Conservation (phyloP, 2,113 vertebrate genomes). For the Psettodes erumei region DNA sequence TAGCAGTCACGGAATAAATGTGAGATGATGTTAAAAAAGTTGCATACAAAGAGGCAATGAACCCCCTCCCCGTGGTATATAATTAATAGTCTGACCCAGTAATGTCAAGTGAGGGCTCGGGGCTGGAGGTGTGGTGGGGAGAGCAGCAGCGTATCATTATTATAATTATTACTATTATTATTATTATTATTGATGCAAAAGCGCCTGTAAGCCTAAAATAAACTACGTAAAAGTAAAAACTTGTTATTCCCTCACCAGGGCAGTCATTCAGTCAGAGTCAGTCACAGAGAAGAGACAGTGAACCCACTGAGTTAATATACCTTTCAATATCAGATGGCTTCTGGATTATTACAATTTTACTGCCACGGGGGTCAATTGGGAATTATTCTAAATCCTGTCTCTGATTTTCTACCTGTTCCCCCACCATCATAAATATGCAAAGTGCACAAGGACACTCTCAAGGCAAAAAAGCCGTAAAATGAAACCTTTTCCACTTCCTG, state of each 20-base stretch:
- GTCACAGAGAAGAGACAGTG: constrained; percentile 26
- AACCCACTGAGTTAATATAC: constrained; percentile 63
- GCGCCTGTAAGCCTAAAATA: constrained; percentile 2
- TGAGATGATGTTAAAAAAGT: constrained; percentile 54
- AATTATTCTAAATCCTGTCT: constrained; percentile 70
- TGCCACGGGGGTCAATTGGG: constrained; percentile 64
- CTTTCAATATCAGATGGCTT: constrained; percentile 62
- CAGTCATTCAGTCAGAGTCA: constrained; percentile 32
- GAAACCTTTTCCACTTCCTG: constrained; percentile 40
- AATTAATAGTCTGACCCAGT: constrained; percentile 73
- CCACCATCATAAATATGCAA: constrained; percentile 71
- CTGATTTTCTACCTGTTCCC: constrained; percentile 61
- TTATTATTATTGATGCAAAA: constrained; percentile 8
- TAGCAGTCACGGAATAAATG: constrained; percentile 26
- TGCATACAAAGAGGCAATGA: constrained; percentile 43
- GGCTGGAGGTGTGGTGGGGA: neutral
- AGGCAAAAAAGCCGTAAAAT: constrained; percentile 71
- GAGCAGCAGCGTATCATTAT: constrained; percentile 13
- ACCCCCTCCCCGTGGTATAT: constrained; percentile 53
- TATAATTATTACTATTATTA: too few species aligned
- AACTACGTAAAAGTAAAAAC: constrained; percentile 19
- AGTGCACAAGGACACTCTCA: constrained; percentile 62
- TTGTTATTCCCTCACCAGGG: too few species aligned
- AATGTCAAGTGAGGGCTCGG: constrained; percentile 66
- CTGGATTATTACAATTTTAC: constrained; percentile 69